A percentile compares a stretch with the other conserved stretches of the same genome.
These are phyloP conservation scores for Diplosoma virens DNA, from an alignment of 23 tunicate species.

Conservation along the genomic window DNA sequence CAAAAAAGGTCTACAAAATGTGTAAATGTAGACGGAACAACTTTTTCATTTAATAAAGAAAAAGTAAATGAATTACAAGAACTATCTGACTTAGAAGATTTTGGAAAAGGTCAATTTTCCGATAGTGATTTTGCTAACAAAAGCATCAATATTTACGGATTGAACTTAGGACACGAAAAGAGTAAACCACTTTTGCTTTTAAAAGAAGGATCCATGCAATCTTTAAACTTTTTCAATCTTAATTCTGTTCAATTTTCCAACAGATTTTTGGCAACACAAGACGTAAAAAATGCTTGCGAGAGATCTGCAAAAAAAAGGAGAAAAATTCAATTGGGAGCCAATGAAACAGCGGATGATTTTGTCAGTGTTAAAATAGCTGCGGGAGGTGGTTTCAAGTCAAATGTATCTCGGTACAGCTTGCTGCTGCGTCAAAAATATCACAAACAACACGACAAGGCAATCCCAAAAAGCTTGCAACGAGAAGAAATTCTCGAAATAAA, in stretches of 20 bases:
- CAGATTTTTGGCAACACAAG: background rate
- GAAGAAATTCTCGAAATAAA: conserved; percentile 27
- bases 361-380: conserved; percentile 66
- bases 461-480: conserved; percentile 15
- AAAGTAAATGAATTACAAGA: background rate
- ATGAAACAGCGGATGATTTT: conserved; percentile 24
- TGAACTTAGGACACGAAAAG: conserved; percentile 7
- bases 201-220: conserved; percentile 48
- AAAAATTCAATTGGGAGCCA: conserved; percentile 25
- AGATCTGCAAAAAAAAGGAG: conserved; percentile 6
- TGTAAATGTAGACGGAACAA: too few relatives aligned
- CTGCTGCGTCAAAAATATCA: conserved; percentile 56
- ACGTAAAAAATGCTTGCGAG: background rate
- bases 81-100: too few relatives aligned
- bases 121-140: background rate
- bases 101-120: too few relatives aligned
- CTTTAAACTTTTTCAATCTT: conserved; percentile 38
- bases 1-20: too few relatives aligned
- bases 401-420: conserved; percentile 67
- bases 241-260: background rate
- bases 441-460: conserved; percentile 27
- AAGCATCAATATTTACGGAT: conserved; percentile 27
- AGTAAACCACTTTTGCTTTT: conserved; percentile 17
- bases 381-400: conserved; percentile 77
- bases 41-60: background rate